A percentile compares a stretch with the other conserved stretches of the same genome.
Conservation (phyloP, 2,113 vertebrate species). For the Cairina moschata region DNA sequence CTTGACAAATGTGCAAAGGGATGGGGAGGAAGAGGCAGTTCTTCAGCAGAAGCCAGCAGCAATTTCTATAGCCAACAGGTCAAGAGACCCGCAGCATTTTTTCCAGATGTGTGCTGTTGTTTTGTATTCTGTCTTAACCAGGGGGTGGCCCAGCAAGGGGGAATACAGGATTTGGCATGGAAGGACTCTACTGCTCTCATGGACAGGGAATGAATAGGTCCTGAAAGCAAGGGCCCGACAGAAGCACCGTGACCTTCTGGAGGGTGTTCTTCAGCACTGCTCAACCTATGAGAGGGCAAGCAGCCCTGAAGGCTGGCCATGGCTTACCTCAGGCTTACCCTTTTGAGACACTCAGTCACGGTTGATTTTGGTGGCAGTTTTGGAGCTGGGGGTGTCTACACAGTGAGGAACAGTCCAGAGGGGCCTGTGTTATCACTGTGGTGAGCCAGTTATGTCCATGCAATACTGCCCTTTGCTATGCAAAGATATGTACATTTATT, state of each 20-base stretch:
- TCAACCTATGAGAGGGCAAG: neutral
- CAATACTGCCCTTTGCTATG: neutral
- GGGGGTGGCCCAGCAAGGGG: neutral
- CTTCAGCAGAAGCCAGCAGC: neutral
- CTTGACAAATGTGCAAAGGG: neutral
- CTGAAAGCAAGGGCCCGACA: neutral
- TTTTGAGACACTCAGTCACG: fast-evolving
- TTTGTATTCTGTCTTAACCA: neutral
- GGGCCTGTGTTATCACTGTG: fast-evolving
- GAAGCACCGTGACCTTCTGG: neutral
- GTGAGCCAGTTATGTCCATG: neutral
- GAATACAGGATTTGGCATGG: neutral
- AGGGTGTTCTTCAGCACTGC: too few relatives aligned
- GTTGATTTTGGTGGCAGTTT: neutral
- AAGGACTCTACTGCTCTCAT: neutral
- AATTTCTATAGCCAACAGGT: neutral
- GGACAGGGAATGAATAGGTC: neutral
- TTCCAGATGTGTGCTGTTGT: fast-evolving
- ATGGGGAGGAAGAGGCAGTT: neutral
- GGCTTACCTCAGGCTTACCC: fast-evolving
- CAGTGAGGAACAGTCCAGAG: neutral
- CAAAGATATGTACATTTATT: neutral
- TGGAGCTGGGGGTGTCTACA: fast-evolving
- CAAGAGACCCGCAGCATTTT: neutral
- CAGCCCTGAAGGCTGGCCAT: neutral